Percentiles rank a stretch among this genome's conserved stretches.
These are phyloP conservation scores for Amphiprion percula DNA, from an alignment of 2,113 vertebrate genomes.

Conservation along the genomic window DNA sequence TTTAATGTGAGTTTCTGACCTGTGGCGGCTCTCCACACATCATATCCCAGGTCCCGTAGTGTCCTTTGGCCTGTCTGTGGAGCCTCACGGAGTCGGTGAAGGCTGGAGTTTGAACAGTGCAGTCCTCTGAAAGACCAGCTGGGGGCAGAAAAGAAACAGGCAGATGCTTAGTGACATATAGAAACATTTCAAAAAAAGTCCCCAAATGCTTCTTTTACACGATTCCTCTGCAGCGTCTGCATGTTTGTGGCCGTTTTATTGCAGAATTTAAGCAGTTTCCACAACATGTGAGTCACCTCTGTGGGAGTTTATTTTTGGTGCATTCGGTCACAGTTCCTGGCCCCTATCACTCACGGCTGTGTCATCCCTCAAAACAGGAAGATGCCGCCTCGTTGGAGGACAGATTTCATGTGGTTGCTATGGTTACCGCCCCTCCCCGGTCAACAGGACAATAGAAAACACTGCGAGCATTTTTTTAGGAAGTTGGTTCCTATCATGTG, in stretches of 20 bases:
- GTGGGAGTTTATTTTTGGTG: slow-evolving; percentile 17
- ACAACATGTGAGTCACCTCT: slow-evolving; percentile 36
- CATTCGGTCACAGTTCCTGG: slow-evolving; percentile 9
- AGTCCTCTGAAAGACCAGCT: slow-evolving; percentile 92
- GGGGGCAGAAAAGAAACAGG: slow-evolving; percentile 22
- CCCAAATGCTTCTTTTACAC: background rate
- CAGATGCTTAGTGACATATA: slow-evolving; percentile 8
- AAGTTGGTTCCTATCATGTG: slow-evolving; percentile 55
- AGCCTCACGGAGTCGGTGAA: slow-evolving; percentile 92
- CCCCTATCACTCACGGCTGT: slow-evolving; percentile 17
- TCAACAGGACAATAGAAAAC: slow-evolving; percentile 44
- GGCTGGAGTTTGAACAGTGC: slow-evolving; percentile 90
- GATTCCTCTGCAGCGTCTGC: background rate
- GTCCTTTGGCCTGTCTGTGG: slow-evolving; percentile 90
- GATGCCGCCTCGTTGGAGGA: slow-evolving; percentile 25
- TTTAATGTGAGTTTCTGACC: slow-evolving; percentile 79
- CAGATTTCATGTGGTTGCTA: slow-evolving; percentile 36
- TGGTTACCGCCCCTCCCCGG: slow-evolving; percentile 26
- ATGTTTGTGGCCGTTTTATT: background rate
- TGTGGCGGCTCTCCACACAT: slow-evolving; percentile 92
- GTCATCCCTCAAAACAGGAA: slow-evolving; percentile 75
- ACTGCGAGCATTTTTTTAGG: slow-evolving; percentile 44
- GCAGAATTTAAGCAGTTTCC: slow-evolving; percentile 6
- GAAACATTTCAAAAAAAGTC: background rate
- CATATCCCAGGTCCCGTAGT: slow-evolving; percentile 98